A percentile compares a stretch with the other conserved stretches of the same genome.
phyloP scores from a whole-genome alignment of 2,797 vertebrate species.

The Trachops cirrhosus region DNA sequence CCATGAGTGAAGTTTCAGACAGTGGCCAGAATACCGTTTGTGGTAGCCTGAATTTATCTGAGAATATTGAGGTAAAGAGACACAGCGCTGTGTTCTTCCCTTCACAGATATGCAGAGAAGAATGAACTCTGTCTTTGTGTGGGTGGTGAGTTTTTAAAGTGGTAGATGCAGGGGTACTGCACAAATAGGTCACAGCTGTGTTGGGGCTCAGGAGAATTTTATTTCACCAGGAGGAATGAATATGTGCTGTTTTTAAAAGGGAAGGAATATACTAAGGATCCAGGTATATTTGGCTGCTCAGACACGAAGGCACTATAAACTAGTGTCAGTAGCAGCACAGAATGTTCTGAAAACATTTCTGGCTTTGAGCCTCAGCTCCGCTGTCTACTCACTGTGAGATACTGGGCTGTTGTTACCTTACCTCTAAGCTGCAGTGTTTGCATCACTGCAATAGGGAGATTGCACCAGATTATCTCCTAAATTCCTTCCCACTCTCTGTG shows the following conservation, averaged over 20 bases:
- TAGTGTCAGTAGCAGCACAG: not conserved
- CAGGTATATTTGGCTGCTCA: constrained; percentile 4
- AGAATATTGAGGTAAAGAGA: not conserved
- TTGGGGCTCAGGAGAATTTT: not conserved
- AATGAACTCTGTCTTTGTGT: not conserved
- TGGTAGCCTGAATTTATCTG: not conserved
- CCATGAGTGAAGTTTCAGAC: constrained; percentile 17
- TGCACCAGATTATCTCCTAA: not conserved
- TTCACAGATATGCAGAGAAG: not conserved
- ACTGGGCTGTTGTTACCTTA: not conserved
- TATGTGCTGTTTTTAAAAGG: not conserved
- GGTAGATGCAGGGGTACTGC: not conserved
- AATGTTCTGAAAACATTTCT: not conserved
- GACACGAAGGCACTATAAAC: not conserved
- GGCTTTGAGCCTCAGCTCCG: not conserved
- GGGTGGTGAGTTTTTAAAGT: constrained; percentile 1
- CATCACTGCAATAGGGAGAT: not conserved
- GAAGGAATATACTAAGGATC: not conserved
- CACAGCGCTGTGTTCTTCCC: not conserved
- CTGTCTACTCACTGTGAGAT: not conserved
- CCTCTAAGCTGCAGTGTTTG: not conserved
- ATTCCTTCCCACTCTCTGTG: not conserved
- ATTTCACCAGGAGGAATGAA: not conserved
- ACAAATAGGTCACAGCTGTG: not conserved
- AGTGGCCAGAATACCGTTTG: not conserved